A percentile compares a stretch with the other conserved stretches of the same genome.
These are phyloP conservation scores for Nemoura dubitans DNA, from an alignment of 2,888 invertebrate genomes.

Conservation along the genomic window DNA sequence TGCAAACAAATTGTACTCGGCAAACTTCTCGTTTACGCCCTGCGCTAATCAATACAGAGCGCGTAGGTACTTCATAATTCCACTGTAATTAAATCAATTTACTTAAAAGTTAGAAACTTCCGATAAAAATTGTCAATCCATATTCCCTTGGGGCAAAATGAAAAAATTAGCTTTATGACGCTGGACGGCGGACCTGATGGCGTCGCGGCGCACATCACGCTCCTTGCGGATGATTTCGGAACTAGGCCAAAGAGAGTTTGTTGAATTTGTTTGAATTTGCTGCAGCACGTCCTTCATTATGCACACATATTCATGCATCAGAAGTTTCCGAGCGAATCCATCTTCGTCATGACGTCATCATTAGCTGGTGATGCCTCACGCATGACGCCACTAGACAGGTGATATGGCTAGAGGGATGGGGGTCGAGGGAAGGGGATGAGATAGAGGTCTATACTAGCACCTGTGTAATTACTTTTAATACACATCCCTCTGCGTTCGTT, in stretches of 20 bases:
- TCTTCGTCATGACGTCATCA: constrained; percentile 4
- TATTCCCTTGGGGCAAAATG: background rate
- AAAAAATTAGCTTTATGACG: background rate
- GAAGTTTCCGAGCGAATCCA: background rate
- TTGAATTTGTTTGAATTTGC: background rate
- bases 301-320: constrained; percentile 12
- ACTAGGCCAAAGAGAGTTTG: constrained; percentile 7
- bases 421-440: background rate
- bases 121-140: background rate
- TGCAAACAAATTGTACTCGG: no score
- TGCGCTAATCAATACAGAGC: background rate
- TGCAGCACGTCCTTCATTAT: background rate
- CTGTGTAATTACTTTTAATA: background rate
- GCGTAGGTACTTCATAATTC: background rate
- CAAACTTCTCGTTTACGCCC: background rate
- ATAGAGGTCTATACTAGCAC: background rate
- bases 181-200: background rate
- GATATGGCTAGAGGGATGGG: background rate
- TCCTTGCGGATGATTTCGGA: background rate
- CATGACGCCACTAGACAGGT: background rate
- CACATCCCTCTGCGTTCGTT: background rate
- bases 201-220: background rate
- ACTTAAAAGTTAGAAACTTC: background rate
- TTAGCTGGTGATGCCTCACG: background rate
- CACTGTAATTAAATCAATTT: background rate